A percentile compares a stretch with the other conserved stretches of the same genome.
Conservation (phyloP, 2,797 vertebrate genomes). For the Tamandua tetradactyla region DNA sequence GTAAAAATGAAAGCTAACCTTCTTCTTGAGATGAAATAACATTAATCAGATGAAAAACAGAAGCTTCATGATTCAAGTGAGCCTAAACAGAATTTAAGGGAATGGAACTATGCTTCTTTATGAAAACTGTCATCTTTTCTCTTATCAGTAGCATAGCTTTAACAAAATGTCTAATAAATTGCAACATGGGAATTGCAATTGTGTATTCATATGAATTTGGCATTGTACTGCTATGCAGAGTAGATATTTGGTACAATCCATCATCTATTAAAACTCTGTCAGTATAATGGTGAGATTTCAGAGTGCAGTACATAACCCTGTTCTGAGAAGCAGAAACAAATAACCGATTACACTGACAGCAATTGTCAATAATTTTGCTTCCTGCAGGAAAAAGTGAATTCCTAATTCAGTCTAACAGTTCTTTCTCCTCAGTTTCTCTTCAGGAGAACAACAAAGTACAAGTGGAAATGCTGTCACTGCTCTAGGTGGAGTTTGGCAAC, state of each 20-base stretch:
- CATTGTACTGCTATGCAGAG: neutral
- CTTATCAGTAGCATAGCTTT: conserved; percentile 67
- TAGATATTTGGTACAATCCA: conserved; percentile 20
- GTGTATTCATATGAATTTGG: conserved; percentile 45
- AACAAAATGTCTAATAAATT: conserved; percentile 63
- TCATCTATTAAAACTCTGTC: conserved; percentile 72
- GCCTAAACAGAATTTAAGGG: conserved; percentile 42
- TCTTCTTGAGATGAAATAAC: conserved; percentile 69
- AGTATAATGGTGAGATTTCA: conserved; percentile 58
- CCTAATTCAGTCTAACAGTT: neutral
- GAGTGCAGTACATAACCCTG: conserved; percentile 30
- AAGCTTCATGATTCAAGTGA: conserved; percentile 72
- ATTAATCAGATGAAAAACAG: conserved; percentile 64
- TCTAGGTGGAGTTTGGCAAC: neutral
- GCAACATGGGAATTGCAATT: conserved; percentile 60
- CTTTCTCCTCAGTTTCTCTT: neutral
- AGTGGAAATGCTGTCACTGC: neutral
- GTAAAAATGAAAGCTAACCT: conserved; percentile 69
- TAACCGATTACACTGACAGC: neutral
- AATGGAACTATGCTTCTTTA: conserved; percentile 56
- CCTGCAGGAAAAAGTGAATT: conserved; percentile 29
- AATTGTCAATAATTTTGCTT: conserved; percentile 52
- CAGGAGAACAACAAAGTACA: neutral
- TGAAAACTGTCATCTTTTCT: conserved; percentile 60
- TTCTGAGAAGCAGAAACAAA: conserved; percentile 41